These are phyloP conservation scores for Macrochelys suwanniensis DNA, from an alignment of 2,797 vertebrate species.

Conservation along the genomic window DNA sequence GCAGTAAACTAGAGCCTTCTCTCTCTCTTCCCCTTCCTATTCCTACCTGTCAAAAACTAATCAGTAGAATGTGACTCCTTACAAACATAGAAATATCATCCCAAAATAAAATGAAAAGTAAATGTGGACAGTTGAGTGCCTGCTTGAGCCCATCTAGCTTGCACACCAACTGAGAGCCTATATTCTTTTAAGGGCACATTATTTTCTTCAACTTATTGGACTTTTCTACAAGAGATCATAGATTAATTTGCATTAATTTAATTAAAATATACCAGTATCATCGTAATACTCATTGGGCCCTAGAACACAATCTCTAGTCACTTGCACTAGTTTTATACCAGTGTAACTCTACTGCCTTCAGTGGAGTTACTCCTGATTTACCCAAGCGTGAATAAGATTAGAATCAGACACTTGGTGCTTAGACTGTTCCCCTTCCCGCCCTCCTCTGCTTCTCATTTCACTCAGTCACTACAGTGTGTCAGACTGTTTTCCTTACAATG, in stretches of 20 bases:
- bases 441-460: rapidly evolving
- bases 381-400: rapidly evolving
- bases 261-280: rapidly evolving
- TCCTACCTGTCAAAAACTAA: background rate
- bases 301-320: rapidly evolving
- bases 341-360: rapidly evolving
- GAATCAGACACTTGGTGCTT: background rate
- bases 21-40: background rate
- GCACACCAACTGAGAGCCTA: background rate
- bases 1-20: background rate
- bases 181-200: rapidly evolving
- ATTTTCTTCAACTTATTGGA: background rate
- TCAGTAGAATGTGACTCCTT: background rate
- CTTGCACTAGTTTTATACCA: background rate
- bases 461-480: background rate
- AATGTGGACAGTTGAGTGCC: background rate
- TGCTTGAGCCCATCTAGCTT: background rate
- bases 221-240: rapidly evolving
- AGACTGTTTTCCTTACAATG: background rate
- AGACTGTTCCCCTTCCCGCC: rapidly evolving
- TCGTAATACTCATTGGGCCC: background rate
- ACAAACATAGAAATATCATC: background rate
- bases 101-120: background rate
- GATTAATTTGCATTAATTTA: background rate
- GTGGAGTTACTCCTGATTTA: rapidly evolving